Evolutionary conservation across 2,888 invertebrate species (phyloP), one percentile per base, ranked within the genome.

Genomic region (Acronicta psi): DNA sequence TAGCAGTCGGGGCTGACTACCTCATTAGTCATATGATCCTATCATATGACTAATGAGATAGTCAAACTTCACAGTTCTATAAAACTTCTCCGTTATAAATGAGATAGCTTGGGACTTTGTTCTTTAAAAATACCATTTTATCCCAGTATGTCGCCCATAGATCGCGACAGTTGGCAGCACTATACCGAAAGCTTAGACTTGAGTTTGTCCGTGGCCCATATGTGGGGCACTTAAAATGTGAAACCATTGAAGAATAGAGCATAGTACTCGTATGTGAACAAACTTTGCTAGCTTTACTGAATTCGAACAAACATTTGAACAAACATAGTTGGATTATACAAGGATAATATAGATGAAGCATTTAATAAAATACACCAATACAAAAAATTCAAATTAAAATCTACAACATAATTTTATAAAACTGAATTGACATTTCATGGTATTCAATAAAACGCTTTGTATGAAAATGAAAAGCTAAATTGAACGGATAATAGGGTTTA

Each of bases 211-310:
- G 79, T 73, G 67, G 75, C 70, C 75, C 76, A 70, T 76, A 85
- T 84, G 78, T 80, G 76, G 79, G 77, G 75, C 79, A 85, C 84
- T 84, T 81, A 80, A 77, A 75, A 79, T 77, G 71, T 75, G 77
- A 77, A 81, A 79, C 83, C 72, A 69, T 63, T 73, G 73, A 72
- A 75, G 66, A 73, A 79, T 63, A 55, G 71, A 69, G 68, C 71
- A 60, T 41, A 60, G 61, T 65, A n/a, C n/a, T n/a, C n/a, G n/a
- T n/a, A 56, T 57, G 73, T 63, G 55, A 57, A 69, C 68, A 71
- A 77, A 81, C 72, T 80, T 78, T 36, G 49, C 60, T 68, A 46
- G 45, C 53, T 65, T 65, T 74, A 64, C 63, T 60, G 63, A 73
- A 73, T 67, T 50, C 59, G 44, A 55, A 57, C 55, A 68, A 76